Evolutionary conservation across 2,113 vertebrate genomes (phyloP).

Genomic region (Phrynocephalus versicolor): DNA sequence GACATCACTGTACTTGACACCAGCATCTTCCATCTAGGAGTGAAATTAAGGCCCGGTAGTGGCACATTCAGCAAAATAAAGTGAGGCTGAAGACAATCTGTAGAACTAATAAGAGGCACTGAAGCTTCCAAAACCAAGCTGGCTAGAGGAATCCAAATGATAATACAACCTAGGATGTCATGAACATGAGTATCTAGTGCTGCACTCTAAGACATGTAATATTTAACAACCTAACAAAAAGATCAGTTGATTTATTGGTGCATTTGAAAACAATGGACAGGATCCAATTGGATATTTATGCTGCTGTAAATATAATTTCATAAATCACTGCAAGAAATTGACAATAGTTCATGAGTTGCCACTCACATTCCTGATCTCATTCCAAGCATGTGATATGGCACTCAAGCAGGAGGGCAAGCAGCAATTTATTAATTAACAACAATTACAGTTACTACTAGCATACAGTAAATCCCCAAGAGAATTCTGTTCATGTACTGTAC

Average conservation of each 20-base stretch:
- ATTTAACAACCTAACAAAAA: neutral
- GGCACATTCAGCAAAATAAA: constrained; percentile 25
- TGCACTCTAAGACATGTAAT: neutral
- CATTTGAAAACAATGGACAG: too few relatives aligned
- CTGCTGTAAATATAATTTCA: too few relatives aligned
- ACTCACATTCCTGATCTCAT: too few relatives aligned
- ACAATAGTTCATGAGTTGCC: too few relatives aligned
- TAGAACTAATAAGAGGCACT: neutral
- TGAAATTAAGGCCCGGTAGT: constrained; percentile 41
- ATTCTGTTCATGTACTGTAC: too few relatives aligned
- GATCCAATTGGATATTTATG: too few relatives aligned
- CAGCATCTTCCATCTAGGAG: constrained; percentile 72
- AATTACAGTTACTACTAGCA: too few relatives aligned
- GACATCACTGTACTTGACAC: constrained; percentile 59
- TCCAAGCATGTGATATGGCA: too few relatives aligned
- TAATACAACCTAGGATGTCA: neutral
- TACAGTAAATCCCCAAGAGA: too few relatives aligned
- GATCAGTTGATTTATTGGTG: neutral
- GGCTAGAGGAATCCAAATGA: neutral
- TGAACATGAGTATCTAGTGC: neutral
- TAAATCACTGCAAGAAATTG: too few relatives aligned
- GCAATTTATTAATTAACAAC: too few relatives aligned
- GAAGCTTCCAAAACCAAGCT: neutral
- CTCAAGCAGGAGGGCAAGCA: too few relatives aligned
- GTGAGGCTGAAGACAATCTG: neutral